Base-by-base conservation (phyloP, 2,888 invertebrate genomes). In the Creontiades dilutus region DNA sequence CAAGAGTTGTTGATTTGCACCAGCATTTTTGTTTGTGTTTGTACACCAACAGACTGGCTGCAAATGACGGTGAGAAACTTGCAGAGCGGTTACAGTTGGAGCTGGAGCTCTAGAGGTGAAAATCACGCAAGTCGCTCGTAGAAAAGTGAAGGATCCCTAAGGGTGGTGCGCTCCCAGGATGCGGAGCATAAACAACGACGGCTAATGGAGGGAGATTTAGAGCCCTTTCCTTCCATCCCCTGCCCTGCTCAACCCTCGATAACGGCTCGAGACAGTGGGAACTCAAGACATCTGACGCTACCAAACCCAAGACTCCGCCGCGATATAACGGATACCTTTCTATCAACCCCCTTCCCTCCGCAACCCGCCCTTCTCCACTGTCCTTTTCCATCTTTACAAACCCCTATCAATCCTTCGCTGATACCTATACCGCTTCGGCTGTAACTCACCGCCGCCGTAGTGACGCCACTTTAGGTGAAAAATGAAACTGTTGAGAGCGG, bases 401-500 rank as follows among this genome's bases (percentile, higher is more conserved):
- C 78, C 78, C 78, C 37, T 78, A 78, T 78, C 78, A 78, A 78
- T 78, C 78, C 78, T 46, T 78, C 47, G 12, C 68, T 27, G 68
- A 68, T 68, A 68, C 68, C 68, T 68, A 68, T 68, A 68, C 68
- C 68, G 27, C 78, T 46, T 11, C 16, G 78, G 78, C 78, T 78
- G 78, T 78, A 68, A 23, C 68, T 68, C 68, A 68, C 68, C 68
- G 23, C 68, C n/a, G 23, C 47, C 47, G 78, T 78, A 47, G 78
- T 16, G 78, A 78, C 46, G 78, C 78, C 78, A 78, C 78, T 78
- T 78, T 46, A 78, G 37, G 78, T 78, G 47, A 46, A 78, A 78
- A 78, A 78, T 78, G 78, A 78, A 78, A 78, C 78, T 47, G 46
- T 37, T 78, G 78, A 78, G 78, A 78, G 16, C 78, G 9, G 78